Evolutionary conservation across 2,888 invertebrate species (phyloP).

Genomic region (Scaptomyza cyrtandrae): DNA sequence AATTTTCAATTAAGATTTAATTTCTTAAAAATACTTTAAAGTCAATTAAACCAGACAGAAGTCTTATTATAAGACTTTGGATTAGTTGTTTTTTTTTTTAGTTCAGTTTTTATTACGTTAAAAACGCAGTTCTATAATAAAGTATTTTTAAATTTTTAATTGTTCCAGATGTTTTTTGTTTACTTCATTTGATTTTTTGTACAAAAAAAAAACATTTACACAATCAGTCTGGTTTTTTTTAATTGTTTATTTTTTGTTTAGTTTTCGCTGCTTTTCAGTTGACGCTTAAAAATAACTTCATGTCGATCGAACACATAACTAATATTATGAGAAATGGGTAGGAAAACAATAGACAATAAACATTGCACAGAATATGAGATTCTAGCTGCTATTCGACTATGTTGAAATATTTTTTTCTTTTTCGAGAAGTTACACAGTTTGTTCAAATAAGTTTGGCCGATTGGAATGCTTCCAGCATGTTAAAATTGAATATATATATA

Average conservation of each 20-base stretch:
- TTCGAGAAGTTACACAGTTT: conserved; percentile 54
- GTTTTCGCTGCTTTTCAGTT: conserved; percentile 50
- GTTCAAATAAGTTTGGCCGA: conserved; percentile 66
- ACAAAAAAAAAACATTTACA: conserved; percentile 66
- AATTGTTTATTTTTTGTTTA: conserved; percentile 6
- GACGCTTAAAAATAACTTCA: conserved; percentile 58
- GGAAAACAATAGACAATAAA: conserved; percentile 43
- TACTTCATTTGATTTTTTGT: conserved; percentile 45
- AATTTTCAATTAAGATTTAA: not conserved
- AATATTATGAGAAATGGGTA: conserved; percentile 39
- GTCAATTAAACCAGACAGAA: conserved; percentile 1
- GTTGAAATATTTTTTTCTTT: conserved; percentile 27
- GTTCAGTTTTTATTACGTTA: conserved; percentile 59
- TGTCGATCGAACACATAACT: conserved; percentile 53
- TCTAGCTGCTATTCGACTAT: conserved; percentile 62
- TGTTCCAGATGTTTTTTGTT: conserved; percentile 36
- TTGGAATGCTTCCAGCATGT: conserved; percentile 70
- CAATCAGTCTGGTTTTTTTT: conserved; percentile 68
- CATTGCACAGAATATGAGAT: conserved; percentile 62
- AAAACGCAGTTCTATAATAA: conserved; percentile 54
- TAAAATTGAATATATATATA: conserved; percentile 29
- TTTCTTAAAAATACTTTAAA: not conserved
- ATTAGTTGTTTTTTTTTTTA: conserved; percentile 23
- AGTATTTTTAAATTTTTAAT: conserved; percentile 50
- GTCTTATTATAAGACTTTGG: conserved; percentile 4